Base-by-base conservation (phyloP, 1,140 invertebrate species). In the Drosophila sproati region DNA sequence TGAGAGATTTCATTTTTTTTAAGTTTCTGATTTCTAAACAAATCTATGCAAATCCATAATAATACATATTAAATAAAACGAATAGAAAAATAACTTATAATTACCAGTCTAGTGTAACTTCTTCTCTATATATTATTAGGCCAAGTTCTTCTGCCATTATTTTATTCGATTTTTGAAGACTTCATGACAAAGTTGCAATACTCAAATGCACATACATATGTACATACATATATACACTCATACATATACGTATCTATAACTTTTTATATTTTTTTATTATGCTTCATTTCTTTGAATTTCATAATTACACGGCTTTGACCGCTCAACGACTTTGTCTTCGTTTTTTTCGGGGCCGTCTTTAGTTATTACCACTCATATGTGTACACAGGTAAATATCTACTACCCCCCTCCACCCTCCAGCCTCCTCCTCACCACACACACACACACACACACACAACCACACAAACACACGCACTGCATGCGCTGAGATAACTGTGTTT, bases 281-380 rank as follows among this genome's bases (percentile, higher is more conserved):
- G 83, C 73, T 72, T 82, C 62, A 88, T 80, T 88, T 88, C 83
- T 88, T 88, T 85, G 83, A 88, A 88, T 89, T 88, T 88, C 83
- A 88, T 88, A 88, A 88, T 88, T 89, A 88, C 83, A 83, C 77
- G 80, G 70, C 83, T 88, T 77, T 87, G 83, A 87, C 83, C 83
- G 82, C 77, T 88, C 73, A 77, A 82, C 79, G 82, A 83, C 80
- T 45, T 39, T 48, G 51, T 59, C 60, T 61, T 50, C 32, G n/a
- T 61, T 10, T 20, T 20, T 61, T 73, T 74, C 5, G 54, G 72
- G 63, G 52, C 60, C 72, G 39, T 68, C 63, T 68, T 70, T 57
- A 70, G 64, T 71, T 75, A 63, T 71, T 37, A 70, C 43, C 50
- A 73, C 43, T 51, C 47, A 35, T 59, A 52, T 73, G 62, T 52